Evolutionary conservation across 2,888 invertebrate species (phyloP).

Genomic region (Tenthredo distinguenda): DNA sequence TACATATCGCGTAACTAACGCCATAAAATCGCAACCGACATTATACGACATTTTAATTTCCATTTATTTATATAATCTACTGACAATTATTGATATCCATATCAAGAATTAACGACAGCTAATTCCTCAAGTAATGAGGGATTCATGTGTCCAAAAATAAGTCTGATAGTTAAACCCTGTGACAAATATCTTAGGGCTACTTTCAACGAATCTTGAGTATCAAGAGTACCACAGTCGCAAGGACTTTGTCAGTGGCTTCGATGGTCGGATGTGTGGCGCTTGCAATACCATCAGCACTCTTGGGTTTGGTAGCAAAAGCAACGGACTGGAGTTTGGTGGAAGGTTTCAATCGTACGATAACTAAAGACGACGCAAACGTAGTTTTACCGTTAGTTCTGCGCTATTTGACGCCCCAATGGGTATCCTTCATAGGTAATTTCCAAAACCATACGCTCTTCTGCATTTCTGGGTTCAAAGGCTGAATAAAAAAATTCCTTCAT

Average conservation of each 20-base stretch:
- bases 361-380: slow-evolving; percentile 79
- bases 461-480: background rate
- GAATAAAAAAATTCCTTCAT: background rate
- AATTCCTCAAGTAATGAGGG: background rate
- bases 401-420: slow-evolving; percentile 80
- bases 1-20: background rate
- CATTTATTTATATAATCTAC: background rate
- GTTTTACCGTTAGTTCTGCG: slow-evolving; percentile 85
- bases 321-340: slow-evolving; percentile 81
- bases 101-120: background rate
- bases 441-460: background rate
- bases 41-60: background rate
- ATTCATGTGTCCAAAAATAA: background rate
- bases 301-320: slow-evolving; percentile 83
- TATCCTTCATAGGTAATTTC: slow-evolving; percentile 81
- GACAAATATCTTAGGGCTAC: slow-evolving; percentile 78
- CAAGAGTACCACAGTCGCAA: slow-evolving; percentile 82
- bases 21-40: background rate
- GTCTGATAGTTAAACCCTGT: background rate
- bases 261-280: slow-evolving; percentile 84
- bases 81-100: too few relatives aligned
- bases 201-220: slow-evolving; percentile 86
- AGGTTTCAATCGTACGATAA: slow-evolving; percentile 70
- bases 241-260: slow-evolving; percentile 83
- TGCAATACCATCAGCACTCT: slow-evolving; percentile 83